Percentiles rank a stretch among this genome's conserved stretches.
phyloP scores from a whole-genome alignment of 37 sponge, comb jelly and placozoan species.

The Bolinopsis microptera region DNA sequence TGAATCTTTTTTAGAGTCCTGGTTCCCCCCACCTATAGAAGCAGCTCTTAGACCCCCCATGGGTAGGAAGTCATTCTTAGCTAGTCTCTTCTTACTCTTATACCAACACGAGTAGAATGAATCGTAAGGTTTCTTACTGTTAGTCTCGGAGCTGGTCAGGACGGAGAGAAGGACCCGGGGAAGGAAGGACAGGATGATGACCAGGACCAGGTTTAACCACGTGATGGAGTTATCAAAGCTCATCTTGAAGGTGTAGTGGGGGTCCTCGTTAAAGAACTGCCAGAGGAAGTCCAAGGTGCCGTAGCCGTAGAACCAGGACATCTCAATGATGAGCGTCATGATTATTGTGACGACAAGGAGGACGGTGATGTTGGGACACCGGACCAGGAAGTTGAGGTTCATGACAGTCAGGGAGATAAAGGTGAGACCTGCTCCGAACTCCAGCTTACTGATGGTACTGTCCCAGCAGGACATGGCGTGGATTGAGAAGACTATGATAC shows the following conservation, averaged over 20 bases:
- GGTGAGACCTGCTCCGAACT: constrained; percentile 25
- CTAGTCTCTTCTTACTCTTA: not conserved
- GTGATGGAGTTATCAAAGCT: constrained; percentile 8
- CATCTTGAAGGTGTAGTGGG: constrained; percentile 37
- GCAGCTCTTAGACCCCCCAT: not conserved
- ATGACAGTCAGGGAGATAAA: constrained; percentile 30
- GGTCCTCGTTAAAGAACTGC: constrained; percentile 55
- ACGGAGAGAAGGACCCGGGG: constrained; percentile 27
- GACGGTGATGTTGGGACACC: constrained; percentile 31
- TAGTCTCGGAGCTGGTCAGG: not conserved
- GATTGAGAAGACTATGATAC: constrained; percentile 33
- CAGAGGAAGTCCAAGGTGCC: constrained; percentile 15
- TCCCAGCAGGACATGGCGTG: constrained; percentile 8
- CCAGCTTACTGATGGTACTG: not conserved
- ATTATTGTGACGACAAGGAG: not conserved
- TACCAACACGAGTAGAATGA: not conserved
- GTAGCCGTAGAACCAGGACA: constrained; percentile 35
- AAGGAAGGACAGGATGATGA: constrained; percentile 45
- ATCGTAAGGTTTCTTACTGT: not conserved
- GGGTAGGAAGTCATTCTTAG: not conserved
- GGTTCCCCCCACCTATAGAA: not conserved
- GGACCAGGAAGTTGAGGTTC: constrained; percentile 22
- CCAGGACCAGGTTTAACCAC: constrained; percentile 37
- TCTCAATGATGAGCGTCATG: not conserved
- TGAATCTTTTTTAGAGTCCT: not conserved